phyloP scores from a whole-genome alignment of 2,113 vertebrate genomes.

The Carassius auratus region DNA sequence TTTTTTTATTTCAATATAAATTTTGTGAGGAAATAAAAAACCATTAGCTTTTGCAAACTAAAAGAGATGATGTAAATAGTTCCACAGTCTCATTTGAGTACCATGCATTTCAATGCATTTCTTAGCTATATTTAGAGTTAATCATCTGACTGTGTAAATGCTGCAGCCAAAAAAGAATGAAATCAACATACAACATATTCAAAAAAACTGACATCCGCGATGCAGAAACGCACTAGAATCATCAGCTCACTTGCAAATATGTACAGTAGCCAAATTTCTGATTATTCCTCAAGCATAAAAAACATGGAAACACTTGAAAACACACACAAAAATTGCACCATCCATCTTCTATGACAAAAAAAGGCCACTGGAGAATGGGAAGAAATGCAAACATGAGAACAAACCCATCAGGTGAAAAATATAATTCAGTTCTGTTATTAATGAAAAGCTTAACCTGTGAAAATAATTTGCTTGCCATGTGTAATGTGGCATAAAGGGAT shows the following conservation, averaged over 20 bases:
- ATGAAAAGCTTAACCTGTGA: slow-evolving; percentile 18
- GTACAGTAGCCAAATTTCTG: slow-evolving; percentile 48
- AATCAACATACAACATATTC: not conserved
- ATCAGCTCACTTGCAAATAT: slow-evolving; percentile 17
- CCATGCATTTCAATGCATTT: not conserved
- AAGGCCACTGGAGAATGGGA: slow-evolving; percentile 18
- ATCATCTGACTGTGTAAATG: slow-evolving; percentile 35
- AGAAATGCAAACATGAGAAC: slow-evolving; percentile 46
- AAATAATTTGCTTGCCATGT: not conserved
- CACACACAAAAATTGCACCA: slow-evolving; percentile 39
- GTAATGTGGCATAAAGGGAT: not conserved
- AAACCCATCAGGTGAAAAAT: slow-evolving; percentile 42
- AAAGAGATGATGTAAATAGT: not conserved
- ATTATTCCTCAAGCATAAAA: slow-evolving; percentile 53
- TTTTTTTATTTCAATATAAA: not conserved
- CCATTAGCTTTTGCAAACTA: not conserved
- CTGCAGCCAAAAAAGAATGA: not conserved
- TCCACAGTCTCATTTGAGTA: not conserved
- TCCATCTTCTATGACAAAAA: slow-evolving; percentile 54
- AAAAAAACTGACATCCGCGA: not conserved
- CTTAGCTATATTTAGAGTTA: slow-evolving; percentile 33
- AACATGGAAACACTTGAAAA: slow-evolving; percentile 49
- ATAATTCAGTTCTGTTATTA: slow-evolving; percentile 30
- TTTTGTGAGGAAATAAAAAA: not conserved
- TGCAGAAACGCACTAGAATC: slow-evolving; percentile 14